These are phyloP conservation scores for Hippolais icterina DNA, from an alignment of 2,113 vertebrate species.

Conservation along the genomic window DNA sequence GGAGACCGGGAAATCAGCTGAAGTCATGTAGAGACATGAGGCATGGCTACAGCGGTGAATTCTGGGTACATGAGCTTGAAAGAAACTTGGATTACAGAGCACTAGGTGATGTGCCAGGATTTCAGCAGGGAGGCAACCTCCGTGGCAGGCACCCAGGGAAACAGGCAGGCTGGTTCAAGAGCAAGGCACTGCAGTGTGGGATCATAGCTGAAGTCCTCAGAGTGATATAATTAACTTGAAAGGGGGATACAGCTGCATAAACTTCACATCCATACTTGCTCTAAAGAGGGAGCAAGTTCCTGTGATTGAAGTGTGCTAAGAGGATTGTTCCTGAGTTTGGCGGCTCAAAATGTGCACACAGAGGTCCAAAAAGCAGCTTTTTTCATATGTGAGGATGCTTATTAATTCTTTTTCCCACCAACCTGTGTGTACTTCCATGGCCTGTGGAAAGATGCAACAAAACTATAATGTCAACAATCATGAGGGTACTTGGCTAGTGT, in stretches of 20 bases:
- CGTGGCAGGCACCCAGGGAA: not conserved
- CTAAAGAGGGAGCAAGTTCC: not conserved
- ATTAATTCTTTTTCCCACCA: not conserved
- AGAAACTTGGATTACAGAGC: not conserved
- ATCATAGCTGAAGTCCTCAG: not conserved
- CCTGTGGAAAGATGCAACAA: not conserved
- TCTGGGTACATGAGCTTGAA: not conserved
- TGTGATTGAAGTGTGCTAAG: not conserved
- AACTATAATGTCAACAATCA: not conserved
- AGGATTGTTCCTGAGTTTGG: not conserved
- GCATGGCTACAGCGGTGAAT: not conserved
- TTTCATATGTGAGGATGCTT: not conserved
- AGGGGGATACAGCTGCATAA: slow-evolving; percentile 37
- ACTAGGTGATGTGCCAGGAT: slow-evolving; percentile 2
- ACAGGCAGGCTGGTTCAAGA: not conserved
- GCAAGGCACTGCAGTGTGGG: not conserved
- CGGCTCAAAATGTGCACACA: rapidly evolving
- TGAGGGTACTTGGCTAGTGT: not conserved
- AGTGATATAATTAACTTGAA: slow-evolving; percentile 42
- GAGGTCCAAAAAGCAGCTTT: not conserved
- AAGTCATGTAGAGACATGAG: slow-evolving; percentile 22
- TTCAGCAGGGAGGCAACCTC: slow-evolving; percentile 34
- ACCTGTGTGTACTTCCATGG: not conserved
- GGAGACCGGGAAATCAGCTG: not conserved
- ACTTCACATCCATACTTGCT: not conserved